Base-by-base conservation (phyloP, 2,113 vertebrate species). In the Microtus ochrogaster region DNA sequence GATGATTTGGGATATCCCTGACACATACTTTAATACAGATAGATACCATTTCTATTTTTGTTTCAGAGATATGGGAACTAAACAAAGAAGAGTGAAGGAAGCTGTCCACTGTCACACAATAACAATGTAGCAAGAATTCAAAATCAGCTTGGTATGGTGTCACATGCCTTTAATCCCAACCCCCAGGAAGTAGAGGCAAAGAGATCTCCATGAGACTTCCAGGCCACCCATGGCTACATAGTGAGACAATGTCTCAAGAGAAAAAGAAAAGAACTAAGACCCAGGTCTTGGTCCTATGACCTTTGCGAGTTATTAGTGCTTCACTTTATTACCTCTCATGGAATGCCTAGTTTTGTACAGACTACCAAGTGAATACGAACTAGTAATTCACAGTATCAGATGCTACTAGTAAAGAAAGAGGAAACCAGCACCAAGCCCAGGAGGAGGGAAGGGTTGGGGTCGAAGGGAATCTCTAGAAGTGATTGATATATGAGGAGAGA, bases 11-110 rank as follows among this genome's bases (percentile, higher is more conserved):
- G 44, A 44, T 12, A 55, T 14, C 2, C 3, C 39, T 21, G 17
- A 61, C 26, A 94, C 47, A 84, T 30, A 88, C 33, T 94, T 95
- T 85, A 85, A 95, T 77, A 90, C 72, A 92, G 73, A 49, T 11
- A 81, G 47, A 68, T 55, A 84, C 5, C 61, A 5, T 63, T 94
- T 52, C 39, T 68, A 47, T 26, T 24, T 4, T 47, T 24, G 91
- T 36, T 82, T 94, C 91, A 89, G 10, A 91, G 72, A 76, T 66
- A 61, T 82, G 77, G 65, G 49, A 91, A 91, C 16, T n/a, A 91
- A 90, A 21, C 74, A 93, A 0, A 88, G 79, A 87, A 93, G 92
- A 92, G 26, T 65, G 22, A 90, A 92, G 39, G 41, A 86, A 90
- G 9, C 74, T 63, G 7, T n/a, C 49, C 17, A 47, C 61, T 66